Evolutionary conservation across 2,888 invertebrate species (phyloP).

Genomic region (Ectobius pallidus): DNA sequence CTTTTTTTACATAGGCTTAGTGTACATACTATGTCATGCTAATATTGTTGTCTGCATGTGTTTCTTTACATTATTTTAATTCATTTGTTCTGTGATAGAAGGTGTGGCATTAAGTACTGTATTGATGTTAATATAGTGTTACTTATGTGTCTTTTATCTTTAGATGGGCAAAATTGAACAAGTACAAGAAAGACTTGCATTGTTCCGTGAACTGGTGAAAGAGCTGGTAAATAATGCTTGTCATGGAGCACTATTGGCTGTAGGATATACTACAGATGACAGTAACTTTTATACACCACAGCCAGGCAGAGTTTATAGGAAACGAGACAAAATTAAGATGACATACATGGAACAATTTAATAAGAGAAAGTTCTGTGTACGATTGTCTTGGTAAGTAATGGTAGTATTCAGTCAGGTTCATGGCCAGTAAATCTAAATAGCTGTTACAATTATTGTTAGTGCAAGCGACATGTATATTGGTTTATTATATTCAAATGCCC

Average conservation of each 20-base stretch:
- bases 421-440: not conserved
- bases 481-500: too few species aligned
- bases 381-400: conserved; percentile 69
- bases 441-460: too few species aligned
- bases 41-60: too few species aligned
- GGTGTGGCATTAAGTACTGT: too few species aligned
- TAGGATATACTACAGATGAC: conserved; percentile 82
- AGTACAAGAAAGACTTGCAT: conserved; percentile 53
- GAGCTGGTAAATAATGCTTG: conserved; percentile 73
- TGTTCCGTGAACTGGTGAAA: conserved; percentile 61
- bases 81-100: too few species aligned
- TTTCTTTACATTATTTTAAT: too few species aligned
- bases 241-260: conserved; percentile 72
- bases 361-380: conserved; percentile 79
- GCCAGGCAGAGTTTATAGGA: not conserved
- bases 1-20: too few species aligned
- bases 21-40: too few species aligned
- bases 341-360: conserved; percentile 87
- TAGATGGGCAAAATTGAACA: conserved; percentile 60
- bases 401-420: not conserved
- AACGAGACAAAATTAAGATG: conserved; percentile 63
- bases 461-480: too few species aligned
- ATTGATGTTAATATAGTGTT: too few species aligned
- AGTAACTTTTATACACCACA: conserved; percentile 56
- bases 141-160: too few species aligned